These are phyloP conservation scores for Vicugna pacos DNA, from an alignment of 2,113 vertebrate species.

Conservation along the genomic window DNA sequence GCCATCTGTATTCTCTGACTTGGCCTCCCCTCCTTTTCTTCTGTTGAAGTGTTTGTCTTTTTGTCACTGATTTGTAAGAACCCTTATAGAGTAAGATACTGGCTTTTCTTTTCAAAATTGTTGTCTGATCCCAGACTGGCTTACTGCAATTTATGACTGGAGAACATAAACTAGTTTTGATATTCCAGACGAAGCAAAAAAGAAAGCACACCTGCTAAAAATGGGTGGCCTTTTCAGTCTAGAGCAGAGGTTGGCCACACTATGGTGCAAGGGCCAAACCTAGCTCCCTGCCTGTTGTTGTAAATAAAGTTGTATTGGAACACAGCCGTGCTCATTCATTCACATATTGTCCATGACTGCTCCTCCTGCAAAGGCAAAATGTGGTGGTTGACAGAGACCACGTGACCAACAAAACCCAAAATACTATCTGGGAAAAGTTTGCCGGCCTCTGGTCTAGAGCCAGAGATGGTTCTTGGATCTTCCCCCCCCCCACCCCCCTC, in stretches of 20 bases:
- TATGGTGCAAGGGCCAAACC: not conserved
- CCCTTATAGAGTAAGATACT: not conserved
- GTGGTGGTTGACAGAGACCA: not conserved
- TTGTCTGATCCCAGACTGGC: not conserved
- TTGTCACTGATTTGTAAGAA: not conserved
- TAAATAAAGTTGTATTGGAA: slow-evolving; percentile 9
- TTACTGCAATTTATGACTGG: not conserved
- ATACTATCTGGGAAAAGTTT: not conserved
- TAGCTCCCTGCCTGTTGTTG: not conserved
- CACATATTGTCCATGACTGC: not conserved
- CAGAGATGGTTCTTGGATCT: not conserved
- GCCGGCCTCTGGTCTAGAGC: not conserved
- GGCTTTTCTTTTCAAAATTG: slow-evolving; percentile 7
- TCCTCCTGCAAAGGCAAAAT: not conserved
- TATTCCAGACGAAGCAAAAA: not conserved
- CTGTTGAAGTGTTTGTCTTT: not conserved
- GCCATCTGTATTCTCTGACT: not conserved
- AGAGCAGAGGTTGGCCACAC: not conserved
- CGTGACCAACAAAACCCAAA: not conserved
- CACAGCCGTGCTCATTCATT: not conserved
- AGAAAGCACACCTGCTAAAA: not conserved
- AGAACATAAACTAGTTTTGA: not conserved
- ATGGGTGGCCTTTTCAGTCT: not conserved
- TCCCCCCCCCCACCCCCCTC: rapidly evolving
- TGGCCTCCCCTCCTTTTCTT: no score